Percentiles rank a stretch among this genome's conserved stretches.
Evolutionary conservation across 2,113 vertebrate species (phyloP).

Genomic region (Aphyosemion australe): DNA sequence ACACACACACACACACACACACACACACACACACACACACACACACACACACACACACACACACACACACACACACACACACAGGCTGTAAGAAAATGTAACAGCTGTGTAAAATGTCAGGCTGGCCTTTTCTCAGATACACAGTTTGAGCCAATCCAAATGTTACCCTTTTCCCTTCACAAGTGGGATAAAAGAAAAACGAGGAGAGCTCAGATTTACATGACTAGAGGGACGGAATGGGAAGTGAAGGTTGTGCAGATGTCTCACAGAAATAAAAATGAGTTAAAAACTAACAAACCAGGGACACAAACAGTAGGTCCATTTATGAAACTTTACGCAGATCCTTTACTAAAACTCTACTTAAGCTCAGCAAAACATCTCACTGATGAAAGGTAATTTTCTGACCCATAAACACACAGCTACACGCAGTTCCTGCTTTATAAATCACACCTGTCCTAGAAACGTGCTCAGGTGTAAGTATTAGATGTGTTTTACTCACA

Average conservation of each 20-base stretch:
- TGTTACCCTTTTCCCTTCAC: slow-evolving; percentile 52
- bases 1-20: too few relatives aligned
- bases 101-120: slow-evolving; percentile 76
- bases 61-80: slow-evolving; percentile 10
- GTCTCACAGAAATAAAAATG: slow-evolving; percentile 4
- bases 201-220: slow-evolving; percentile 29
- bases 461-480: too few relatives aligned
- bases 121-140: slow-evolving; percentile 72
- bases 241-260: not conserved
- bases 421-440: too few relatives aligned
- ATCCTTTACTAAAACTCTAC: too few relatives aligned
- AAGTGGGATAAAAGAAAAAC: slow-evolving; percentile 30
- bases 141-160: slow-evolving; percentile 66
- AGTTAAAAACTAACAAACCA: slow-evolving; percentile 1
- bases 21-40: not conserved
- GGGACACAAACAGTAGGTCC: not conserved
- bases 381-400: too few relatives aligned
- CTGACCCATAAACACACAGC: too few relatives aligned
- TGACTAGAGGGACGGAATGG: slow-evolving; percentile 20
- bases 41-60: not conserved
- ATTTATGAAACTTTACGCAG: too few relatives aligned
- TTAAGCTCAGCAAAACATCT: too few relatives aligned
- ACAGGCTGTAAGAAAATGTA: slow-evolving; percentile 57
- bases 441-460: too few relatives aligned
- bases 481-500: too few relatives aligned